Evolutionary conservation across 2,888 invertebrate genomes (phyloP), one percentile per base, ranked within the genome.

Genomic region (Spisula subtruncata): DNA sequence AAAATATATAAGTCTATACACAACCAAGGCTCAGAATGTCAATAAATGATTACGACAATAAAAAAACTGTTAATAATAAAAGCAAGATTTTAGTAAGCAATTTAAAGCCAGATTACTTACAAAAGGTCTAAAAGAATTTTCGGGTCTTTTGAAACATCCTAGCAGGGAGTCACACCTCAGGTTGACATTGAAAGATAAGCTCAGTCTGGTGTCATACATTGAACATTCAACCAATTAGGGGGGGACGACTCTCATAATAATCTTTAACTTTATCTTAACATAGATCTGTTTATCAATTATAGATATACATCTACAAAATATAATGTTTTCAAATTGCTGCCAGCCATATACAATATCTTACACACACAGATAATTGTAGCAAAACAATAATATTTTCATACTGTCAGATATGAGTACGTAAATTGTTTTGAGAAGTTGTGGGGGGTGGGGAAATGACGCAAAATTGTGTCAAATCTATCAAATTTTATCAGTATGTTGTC

Each of bases 111-210:
- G 87, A 87, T 87, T 87, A 83, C 82, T 87, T 79, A 75, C 25
- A 83, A 87, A 87, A 25, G 41, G 82, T 87, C 87, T 79, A 35
- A 83, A 83, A 82, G 87, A 83, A 87, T 83, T 2, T 87, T 87
- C 29, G 46, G 81, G 75, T 14, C 35, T 56, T 54, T 87, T 83
- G 32, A 48, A n/a, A 48, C 51, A 60, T 14, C 87, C 60, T 75
- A 87, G 87, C 51, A 48, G 83, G 83, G 87, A 66, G 80, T 85
- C 79, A 25, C 85, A 85, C 85, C 85, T 56, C 56, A 80, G 35
- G 54, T 80, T 80, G 80, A 85, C 85, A 81, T 46, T 32, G 75
- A 75, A 32, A 75, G 84, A 75, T 84, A 25, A 84, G 66, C 75
- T 51, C 48, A 14, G 32, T 75, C 75, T 75, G 51, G 66, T 56